Evolutionary conservation across 2,113 vertebrate genomes (phyloP).

Genomic region (Cheilinus undulatus): DNA sequence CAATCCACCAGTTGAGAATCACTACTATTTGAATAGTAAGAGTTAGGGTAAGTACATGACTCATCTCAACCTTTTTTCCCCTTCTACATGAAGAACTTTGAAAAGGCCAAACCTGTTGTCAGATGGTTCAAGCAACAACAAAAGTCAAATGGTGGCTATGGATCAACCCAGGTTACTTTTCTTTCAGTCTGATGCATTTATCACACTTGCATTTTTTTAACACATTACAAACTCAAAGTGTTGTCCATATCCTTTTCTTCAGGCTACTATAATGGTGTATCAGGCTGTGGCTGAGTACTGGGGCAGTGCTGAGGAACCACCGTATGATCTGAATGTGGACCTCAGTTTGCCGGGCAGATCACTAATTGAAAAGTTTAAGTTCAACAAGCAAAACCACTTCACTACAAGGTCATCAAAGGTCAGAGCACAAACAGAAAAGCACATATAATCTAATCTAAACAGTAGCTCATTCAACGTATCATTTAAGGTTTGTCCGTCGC

Average conservation of each 20-base stretch:
- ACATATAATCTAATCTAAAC: neutral
- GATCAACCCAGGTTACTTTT: slow-evolving; percentile 87
- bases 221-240: neutral
- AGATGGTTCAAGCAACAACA: slow-evolving; percentile 87
- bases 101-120: slow-evolving; percentile 63
- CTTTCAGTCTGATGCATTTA: neutral
- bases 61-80: neutral
- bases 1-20: too few relatives aligned
- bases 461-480: neutral
- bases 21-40: too few relatives aligned
- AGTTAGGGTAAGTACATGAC: too few relatives aligned
- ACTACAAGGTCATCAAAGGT: slow-evolving; percentile 80
- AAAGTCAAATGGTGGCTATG: slow-evolving; percentile 76
- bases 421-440: neutral
- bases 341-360: slow-evolving; percentile 78
- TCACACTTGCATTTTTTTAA: neutral
- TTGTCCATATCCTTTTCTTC: neutral
- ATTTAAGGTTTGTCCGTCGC: neutral
- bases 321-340: slow-evolving; percentile 81
- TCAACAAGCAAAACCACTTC: slow-evolving; percentile 66
- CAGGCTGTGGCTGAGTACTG: slow-evolving; percentile 89
- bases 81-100: slow-evolving; percentile 49
- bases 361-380: neutral
- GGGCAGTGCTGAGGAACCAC: neutral
- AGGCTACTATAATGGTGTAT: slow-evolving; percentile 90